phyloP scores from a whole-genome alignment of 1,140 invertebrate species.

The Ips typographus region DNA sequence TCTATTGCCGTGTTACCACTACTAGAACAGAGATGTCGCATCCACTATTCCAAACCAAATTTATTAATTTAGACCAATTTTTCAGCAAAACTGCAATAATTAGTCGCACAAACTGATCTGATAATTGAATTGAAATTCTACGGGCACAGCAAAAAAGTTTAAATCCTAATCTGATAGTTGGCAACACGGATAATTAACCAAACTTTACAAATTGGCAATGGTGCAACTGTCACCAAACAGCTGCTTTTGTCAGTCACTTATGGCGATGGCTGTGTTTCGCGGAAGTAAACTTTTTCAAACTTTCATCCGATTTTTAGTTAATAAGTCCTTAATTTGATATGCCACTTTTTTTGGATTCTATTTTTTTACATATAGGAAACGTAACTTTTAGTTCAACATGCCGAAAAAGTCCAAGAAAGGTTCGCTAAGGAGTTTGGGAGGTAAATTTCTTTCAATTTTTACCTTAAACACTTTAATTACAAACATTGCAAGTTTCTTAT shows the following conservation, averaged over 20 bases:
- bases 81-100: too few species aligned
- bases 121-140: too few species aligned
- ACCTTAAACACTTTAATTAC: conserved; percentile 8
- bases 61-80: too few species aligned
- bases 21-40: too few species aligned
- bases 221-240: too few species aligned
- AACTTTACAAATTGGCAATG: too few species aligned
- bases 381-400: conserved; percentile 16
- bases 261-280: conserved; percentile 41
- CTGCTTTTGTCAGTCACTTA: conserved; percentile 24
- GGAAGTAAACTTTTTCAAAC: conserved; percentile 36
- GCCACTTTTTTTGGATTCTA: conserved; percentile 28
- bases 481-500: background rate
- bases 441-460: conserved; percentile 25
- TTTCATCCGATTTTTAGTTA: conserved; percentile 23
- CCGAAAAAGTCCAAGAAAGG: conserved; percentile 42
- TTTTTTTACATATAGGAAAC: conserved; percentile 15
- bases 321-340: conserved; percentile 33
- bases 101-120: too few species aligned
- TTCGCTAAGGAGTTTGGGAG: conserved; percentile 39
- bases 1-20: background rate
- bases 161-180: too few species aligned
- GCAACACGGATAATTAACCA: too few species aligned
- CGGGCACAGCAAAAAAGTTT: too few species aligned
- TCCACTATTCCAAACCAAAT: too few species aligned